A percentile compares a stretch with the other conserved stretches of the same genome.
These are phyloP conservation scores for Azemiops feae DNA, from an alignment of 2,113 vertebrate species.

Conservation along the genomic window DNA sequence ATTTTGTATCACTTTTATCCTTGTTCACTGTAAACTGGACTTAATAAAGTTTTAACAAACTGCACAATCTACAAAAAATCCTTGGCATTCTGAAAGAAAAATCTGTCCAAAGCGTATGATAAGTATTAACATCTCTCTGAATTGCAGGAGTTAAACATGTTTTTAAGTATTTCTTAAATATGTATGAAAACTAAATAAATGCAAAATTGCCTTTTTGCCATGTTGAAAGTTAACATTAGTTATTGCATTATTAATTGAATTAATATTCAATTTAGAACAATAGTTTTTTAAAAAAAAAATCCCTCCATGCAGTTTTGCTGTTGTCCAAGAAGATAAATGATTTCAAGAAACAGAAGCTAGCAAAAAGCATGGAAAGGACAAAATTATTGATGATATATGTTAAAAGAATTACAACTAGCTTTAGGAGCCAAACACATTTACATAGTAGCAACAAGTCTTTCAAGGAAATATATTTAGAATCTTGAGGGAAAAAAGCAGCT, in stretches of 20 bases:
- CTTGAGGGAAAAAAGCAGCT: not conserved
- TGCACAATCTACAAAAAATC: not conserved
- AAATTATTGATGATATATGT: not conserved
- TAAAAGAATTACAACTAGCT: constrained; percentile 8
- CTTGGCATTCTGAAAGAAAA: not conserved
- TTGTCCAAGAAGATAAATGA: constrained; percentile 51
- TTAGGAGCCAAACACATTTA: not conserved
- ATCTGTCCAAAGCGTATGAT: not conserved
- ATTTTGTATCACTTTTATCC: not conserved
- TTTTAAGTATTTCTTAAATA: constrained; percentile 35
- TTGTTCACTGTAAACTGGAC: not conserved
- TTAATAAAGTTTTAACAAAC: not conserved
- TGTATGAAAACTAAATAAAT: constrained; percentile 46
- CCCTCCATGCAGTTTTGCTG: constrained; percentile 48
- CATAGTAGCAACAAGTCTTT: constrained; percentile 8
- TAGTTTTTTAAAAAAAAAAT: not conserved
- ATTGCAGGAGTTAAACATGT: constrained; percentile 16
- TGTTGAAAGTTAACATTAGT: constrained; percentile 22
- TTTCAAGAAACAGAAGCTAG: constrained; percentile 48
- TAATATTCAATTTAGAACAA: not conserved
- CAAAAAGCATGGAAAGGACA: constrained; percentile 45
- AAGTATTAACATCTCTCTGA: constrained; percentile 9
- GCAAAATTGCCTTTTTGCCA: constrained; percentile 20
- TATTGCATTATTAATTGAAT: not conserved
- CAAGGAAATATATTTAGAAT: not conserved